phyloP scores from a whole-genome alignment of 64 coral and sea anemone genomes.

The Montipora foliosa region DNA sequence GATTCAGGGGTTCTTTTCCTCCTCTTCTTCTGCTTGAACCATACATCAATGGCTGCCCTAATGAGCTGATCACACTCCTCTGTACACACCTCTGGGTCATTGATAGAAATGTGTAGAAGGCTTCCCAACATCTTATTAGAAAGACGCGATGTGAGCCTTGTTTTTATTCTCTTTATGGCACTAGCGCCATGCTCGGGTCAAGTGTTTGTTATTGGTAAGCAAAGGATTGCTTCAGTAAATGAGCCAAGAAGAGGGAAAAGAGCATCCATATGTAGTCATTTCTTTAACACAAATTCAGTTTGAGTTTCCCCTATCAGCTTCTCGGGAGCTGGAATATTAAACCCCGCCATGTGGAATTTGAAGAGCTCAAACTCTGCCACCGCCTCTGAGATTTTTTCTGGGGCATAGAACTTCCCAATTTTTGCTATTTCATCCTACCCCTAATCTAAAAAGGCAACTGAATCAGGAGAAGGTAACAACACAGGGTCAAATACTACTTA shows the following conservation, averaged over 20 bases:
- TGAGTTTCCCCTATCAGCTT: too few relatives aligned
- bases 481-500: constrained; percentile 11
- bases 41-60: constrained; percentile 1
- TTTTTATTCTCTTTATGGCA: too few relatives aligned
- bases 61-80: not conserved
- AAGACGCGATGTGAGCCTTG: not conserved
- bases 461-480: not conserved
- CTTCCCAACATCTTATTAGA: constrained; percentile 10
- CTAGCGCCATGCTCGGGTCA: too few relatives aligned
- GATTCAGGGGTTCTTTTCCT: not conserved
- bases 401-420: constrained; percentile 5
- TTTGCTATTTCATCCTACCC: not conserved
- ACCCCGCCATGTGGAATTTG: not conserved
- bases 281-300: too few relatives aligned
- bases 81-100: constrained; percentile 1
- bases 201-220: too few relatives aligned
- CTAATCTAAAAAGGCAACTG: not conserved
- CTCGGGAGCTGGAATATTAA: too few relatives aligned
- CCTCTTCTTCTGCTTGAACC: not conserved
- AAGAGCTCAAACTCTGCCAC: not conserved
- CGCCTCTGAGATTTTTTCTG: not conserved
- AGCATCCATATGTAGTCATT: too few relatives aligned
- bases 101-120: constrained; percentile 15
- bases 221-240: too few relatives aligned
- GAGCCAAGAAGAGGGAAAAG: too few relatives aligned